Conservation (phyloP, 2,797 vertebrate species). For the Geotria australis region DNA sequence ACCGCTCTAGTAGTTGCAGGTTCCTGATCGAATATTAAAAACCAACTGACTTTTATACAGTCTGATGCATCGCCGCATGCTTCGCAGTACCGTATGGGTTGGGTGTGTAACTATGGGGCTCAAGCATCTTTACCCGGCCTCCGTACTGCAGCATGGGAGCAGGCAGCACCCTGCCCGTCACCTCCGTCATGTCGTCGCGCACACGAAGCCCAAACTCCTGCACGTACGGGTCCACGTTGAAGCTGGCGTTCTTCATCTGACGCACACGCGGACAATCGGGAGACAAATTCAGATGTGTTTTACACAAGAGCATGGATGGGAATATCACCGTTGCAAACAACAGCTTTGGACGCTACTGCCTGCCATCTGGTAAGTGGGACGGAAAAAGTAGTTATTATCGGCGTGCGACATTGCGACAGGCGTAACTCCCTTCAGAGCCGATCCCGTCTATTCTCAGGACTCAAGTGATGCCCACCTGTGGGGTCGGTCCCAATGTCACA, state of each 20-base stretch:
- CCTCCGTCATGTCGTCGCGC: slow-evolving; percentile 95
- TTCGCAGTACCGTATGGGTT: no score
- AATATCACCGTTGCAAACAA: no score
- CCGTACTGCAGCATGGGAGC: slow-evolving; percentile 93
- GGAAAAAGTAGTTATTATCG: background rate
- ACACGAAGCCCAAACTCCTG: slow-evolving; percentile 98
- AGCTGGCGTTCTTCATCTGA: slow-evolving; percentile 98
- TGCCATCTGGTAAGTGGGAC: no score
- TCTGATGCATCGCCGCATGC: no score
- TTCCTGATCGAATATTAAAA: no score
- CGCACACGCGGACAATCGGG: background rate
- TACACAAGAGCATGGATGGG: no score
- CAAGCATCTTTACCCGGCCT: slow-evolving; percentile 39
- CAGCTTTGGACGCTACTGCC: no score
- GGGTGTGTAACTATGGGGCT: no score
- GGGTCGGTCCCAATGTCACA: no score
- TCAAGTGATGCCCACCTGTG: no score
- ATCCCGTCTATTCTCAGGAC: background rate
- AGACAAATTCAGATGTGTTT: background rate
- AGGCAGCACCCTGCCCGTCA: slow-evolving; percentile 72
- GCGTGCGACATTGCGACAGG: background rate
- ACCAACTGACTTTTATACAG: no score
- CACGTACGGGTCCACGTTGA: slow-evolving; percentile 91
- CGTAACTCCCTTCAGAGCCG: background rate
- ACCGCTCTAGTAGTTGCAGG: no score